A percentile compares a stretch with the other conserved stretches of the same genome.
phyloP scores from a whole-genome alignment of 2,888 invertebrate genomes.

The Unio pictorum region DNA sequence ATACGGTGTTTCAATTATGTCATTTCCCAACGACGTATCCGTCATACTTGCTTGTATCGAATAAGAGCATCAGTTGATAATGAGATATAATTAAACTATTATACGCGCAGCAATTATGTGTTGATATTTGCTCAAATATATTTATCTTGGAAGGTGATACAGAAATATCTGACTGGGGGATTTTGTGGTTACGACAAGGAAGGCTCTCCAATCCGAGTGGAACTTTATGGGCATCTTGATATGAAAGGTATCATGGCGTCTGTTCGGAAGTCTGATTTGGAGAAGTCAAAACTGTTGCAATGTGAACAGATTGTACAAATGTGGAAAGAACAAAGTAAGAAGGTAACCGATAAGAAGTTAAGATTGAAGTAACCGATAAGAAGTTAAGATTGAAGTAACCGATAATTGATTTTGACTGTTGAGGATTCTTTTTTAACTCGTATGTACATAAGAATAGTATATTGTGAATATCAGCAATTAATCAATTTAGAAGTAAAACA shows the following conservation, averaged over 20 bases:
- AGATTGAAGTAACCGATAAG: too few species aligned
- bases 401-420: too few species aligned
- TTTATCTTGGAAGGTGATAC: constrained; percentile 55
- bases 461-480: too few species aligned
- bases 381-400: too few species aligned
- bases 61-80: too few species aligned
- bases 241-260: constrained; percentile 71
- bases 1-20: too few species aligned
- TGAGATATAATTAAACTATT: too few species aligned
- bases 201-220: constrained; percentile 66
- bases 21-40: too few species aligned
- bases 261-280: constrained; percentile 62
- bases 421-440: too few species aligned
- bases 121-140: not conserved
- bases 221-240: constrained; percentile 67
- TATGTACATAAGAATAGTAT: too few species aligned
- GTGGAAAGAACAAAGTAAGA: constrained; percentile 63
- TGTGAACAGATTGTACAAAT: constrained; percentile 64
- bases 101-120: not conserved
- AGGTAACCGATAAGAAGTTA: constrained; percentile 38
- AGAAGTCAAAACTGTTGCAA: constrained; percentile 65
- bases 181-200: constrained; percentile 67
- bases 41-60: too few species aligned
- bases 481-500: too few species aligned
- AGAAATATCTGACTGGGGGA: constrained; percentile 68